phyloP scores from a whole-genome alignment of 2,888 invertebrate genomes.

The Ypsolopha sequella region DNA sequence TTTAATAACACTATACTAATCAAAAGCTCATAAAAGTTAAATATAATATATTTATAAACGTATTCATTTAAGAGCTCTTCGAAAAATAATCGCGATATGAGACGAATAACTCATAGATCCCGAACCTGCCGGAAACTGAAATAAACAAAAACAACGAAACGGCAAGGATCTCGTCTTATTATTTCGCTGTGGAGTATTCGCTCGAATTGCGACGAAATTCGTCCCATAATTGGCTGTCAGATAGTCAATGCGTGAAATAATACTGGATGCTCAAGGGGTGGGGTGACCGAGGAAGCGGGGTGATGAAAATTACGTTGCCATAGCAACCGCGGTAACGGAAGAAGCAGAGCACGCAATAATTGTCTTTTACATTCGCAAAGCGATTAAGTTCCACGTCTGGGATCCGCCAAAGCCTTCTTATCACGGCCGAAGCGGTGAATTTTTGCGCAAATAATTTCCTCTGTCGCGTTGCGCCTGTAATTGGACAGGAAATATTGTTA shows the following conservation, averaged over 20 bases:
- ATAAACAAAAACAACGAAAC: neutral
- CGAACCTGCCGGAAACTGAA: neutral
- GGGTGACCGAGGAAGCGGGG: neutral
- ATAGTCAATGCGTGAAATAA: constrained; percentile 45
- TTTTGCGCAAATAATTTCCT: too few species aligned
- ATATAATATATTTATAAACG: too few species aligned
- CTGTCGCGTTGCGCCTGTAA: too few species aligned
- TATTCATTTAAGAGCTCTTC: too few species aligned
- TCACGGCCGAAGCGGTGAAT: too few species aligned
- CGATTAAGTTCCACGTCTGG: too few species aligned
- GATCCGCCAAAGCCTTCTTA: too few species aligned
- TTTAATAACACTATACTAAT: too few species aligned
- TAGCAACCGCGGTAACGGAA: neutral
- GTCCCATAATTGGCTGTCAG: constrained; percentile 37
- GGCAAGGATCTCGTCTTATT: neutral
- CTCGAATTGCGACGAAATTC: constrained; percentile 28
- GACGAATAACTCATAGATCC: neutral
- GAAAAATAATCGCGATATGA: too few species aligned
- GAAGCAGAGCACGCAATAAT: neutral
- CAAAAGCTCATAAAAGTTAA: too few species aligned
- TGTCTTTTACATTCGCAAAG: too few species aligned
- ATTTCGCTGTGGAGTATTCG: constrained; percentile 7
- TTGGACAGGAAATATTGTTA: too few species aligned
- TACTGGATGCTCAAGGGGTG: constrained; percentile 16
- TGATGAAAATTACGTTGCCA: neutral